Base-by-base conservation (phyloP, 2,888 invertebrate genomes). In the Pherbina coryleti region DNA sequence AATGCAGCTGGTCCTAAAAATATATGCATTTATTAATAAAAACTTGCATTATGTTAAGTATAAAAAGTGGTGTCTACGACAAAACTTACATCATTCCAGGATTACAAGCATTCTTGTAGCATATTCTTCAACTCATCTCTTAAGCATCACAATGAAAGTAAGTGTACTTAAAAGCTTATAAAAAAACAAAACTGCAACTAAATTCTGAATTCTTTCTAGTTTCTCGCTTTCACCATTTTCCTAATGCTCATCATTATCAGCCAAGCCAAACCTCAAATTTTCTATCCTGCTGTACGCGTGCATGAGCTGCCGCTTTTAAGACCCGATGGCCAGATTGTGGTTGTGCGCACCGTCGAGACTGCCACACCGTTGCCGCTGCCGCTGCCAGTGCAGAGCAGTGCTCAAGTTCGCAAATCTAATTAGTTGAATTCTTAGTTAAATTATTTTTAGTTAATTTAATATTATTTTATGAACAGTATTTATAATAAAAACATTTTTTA, bases 81-180 rank as follows among this genome's bases (percentile, higher is more conserved):
- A 11, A 55, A 34, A 28, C 34, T 11, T 14, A 70, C 22, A 22
- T 70, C 55, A 70, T 55, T 70, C n/a, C 70, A 51, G 55, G n/a
- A 55, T 70, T 31, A 31, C 25, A 28, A 4, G 1, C n/a, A 31
- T 25, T 28, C 57, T 25, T 31, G 34, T 31, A n/a, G 5, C 34
- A 55, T 55, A 11, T 51, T 22, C 28, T 2, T 14, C 31, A 25
- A 7, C 19, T 34, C 31, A 53, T 11, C 31, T 17, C 17, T 3
- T 14, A 37, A 37, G 1, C 57, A 31, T 11, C 19, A 57, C 34
- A 57, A 72, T 72, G 72, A 72, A 72, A 72, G 72, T 72, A 37
- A 55, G 72, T 72, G 22, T 66, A 5, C 28, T 25, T 0, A 28
- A 14, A 31, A 31, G 11, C 5, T 55, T 55, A 1, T 7, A 14